Evolutionary conservation across 2,888 invertebrate genomes (phyloP).

Genomic region (Andrena haemorrhoa): DNA sequence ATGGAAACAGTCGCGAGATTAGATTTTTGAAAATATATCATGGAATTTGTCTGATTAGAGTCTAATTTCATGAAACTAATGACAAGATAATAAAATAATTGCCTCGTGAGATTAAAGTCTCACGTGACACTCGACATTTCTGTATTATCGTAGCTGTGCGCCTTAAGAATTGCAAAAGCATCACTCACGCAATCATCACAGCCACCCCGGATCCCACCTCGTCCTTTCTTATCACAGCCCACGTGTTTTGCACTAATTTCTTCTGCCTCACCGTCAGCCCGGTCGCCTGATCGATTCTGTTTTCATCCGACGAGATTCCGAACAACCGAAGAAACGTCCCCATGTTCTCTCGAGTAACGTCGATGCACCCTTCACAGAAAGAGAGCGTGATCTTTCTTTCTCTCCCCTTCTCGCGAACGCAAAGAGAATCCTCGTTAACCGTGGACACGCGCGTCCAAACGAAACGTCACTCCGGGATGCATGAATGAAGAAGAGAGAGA

Average conservation of each 20-base stretch:
- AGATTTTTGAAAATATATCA: too few species aligned
- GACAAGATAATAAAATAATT: too few species aligned
- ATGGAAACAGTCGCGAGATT: too few species aligned
- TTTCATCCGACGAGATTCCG: constrained; percentile 73
- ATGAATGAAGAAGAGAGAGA: not conserved
- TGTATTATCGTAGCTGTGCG: not conserved
- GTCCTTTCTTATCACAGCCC: constrained; percentile 85
- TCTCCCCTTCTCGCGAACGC: not conserved
- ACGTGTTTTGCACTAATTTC: constrained; percentile 84
- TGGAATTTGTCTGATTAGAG: too few species aligned
- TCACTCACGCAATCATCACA: constrained; percentile 85
- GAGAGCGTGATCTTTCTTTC: not conserved
- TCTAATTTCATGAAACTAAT: too few species aligned
- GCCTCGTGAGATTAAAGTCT: not conserved
- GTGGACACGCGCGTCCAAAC: not conserved
- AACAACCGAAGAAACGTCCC: constrained; percentile 75
- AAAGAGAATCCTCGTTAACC: not conserved
- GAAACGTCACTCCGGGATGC: not conserved
- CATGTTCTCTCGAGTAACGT: constrained; percentile 65
- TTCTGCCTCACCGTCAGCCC: constrained; percentile 85
- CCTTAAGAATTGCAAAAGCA: not conserved
- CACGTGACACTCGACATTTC: not conserved
- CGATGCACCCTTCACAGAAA: constrained; percentile 7
- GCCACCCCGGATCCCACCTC: constrained; percentile 84
- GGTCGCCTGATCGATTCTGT: constrained; percentile 82